A percentile compares a stretch with the other conserved stretches of the same genome.
phyloP scores from a whole-genome alignment of 64 coral and sea anemone species.

The Trachythela sp. region DNA sequence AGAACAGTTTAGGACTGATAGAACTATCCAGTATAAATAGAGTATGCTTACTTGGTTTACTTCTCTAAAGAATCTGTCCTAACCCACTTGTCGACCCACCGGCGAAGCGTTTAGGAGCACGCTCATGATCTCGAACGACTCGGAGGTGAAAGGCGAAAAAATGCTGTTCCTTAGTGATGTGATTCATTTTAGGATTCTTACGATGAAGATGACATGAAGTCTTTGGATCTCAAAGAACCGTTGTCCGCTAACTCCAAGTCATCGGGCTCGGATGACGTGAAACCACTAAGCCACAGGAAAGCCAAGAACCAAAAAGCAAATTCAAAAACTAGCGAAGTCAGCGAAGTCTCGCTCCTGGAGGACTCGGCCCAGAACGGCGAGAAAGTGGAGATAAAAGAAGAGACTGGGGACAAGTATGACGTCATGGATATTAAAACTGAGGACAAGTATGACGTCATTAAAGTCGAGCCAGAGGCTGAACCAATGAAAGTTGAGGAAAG shows the following conservation, averaged over 20 bases:
- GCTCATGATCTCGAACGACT: too few species aligned
- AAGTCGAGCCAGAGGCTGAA: background rate
- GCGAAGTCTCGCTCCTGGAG: background rate
- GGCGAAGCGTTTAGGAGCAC: too few species aligned
- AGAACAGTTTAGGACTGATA: too few species aligned
- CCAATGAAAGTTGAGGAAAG: slow-evolving; percentile 7
- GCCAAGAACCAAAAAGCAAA: background rate
- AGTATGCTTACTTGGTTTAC: too few species aligned
- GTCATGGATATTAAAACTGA: background rate
- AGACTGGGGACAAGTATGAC: background rate
- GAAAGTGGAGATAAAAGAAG: background rate
- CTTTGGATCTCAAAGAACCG: background rate
- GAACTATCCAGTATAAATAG: too few species aligned
- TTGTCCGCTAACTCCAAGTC: slow-evolving; percentile 2
- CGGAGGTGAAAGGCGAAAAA: too few species aligned
- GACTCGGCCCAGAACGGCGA: background rate
- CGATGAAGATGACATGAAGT: slow-evolving; percentile 2
- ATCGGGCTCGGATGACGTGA: slow-evolving; percentile 1
- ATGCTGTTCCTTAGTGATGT: too few species aligned
- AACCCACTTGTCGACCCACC: too few species aligned
- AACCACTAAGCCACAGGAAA: slow-evolving; percentile 8
- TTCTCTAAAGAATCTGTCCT: too few species aligned
- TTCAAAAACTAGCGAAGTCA: background rate
- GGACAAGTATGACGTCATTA: background rate
- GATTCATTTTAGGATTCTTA: too few species aligned